Evolutionary conservation across 2,113 vertebrate genomes (phyloP).

Genomic region (Pseudorectes ferrugineus): DNA sequence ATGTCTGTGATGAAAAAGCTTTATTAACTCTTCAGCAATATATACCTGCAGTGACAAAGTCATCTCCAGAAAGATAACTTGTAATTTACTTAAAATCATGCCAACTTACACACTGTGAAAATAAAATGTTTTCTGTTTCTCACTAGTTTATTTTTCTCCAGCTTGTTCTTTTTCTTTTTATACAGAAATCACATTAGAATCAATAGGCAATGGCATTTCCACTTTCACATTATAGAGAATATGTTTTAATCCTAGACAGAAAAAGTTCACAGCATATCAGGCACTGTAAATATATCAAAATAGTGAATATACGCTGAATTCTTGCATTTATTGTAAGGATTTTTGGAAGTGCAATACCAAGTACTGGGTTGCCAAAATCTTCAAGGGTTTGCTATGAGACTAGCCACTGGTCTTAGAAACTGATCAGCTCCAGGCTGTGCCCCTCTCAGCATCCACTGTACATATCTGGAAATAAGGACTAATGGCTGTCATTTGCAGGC

Average conservation of each 20-base stretch:
- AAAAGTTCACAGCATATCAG: neutral
- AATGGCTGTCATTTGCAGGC: fast-evolving
- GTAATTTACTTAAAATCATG: neutral
- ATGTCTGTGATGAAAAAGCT: neutral
- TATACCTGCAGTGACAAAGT: neutral
- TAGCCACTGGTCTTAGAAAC: neutral
- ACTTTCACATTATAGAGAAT: neutral
- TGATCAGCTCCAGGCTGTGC: neutral
- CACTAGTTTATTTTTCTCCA: neutral
- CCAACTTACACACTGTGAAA: neutral
- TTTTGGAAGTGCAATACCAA: neutral
- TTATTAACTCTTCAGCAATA: neutral
- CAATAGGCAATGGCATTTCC: neutral
- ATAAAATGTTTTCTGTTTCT: neutral
- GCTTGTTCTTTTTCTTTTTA: neutral
- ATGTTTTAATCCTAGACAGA: neutral
- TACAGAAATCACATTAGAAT: neutral
- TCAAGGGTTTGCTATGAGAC: neutral
- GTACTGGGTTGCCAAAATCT: neutral
- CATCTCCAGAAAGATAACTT: neutral
- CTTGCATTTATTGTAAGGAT: neutral
- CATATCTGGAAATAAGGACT: neutral
- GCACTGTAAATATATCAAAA: neutral
- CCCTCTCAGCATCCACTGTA: neutral
- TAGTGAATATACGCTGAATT: neutral